Conservation (phyloP, 2,888 invertebrate genomes). For the Parthenolecanium corni region DNA sequence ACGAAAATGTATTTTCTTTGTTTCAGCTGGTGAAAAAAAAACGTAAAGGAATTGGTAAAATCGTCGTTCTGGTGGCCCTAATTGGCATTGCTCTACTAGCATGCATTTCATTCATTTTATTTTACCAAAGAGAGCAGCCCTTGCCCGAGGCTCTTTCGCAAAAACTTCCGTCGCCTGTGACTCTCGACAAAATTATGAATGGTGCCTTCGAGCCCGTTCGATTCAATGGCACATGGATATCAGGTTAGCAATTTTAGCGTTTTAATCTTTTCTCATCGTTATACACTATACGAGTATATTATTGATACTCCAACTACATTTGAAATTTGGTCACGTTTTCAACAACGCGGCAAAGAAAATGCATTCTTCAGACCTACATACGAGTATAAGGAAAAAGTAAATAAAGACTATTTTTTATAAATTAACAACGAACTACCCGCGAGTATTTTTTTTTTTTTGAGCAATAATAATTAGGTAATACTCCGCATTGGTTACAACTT, state of each 20-base stretch:
- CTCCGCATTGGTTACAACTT: no score
- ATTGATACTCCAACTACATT: no score
- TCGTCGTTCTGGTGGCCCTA: conserved; percentile 1
- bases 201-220: conserved; percentile 41
- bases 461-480: no score
- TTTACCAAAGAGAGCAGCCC: conserved; percentile 5
- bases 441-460: no score
- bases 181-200: conserved; percentile 22
- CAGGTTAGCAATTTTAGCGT: conserved; percentile 45
- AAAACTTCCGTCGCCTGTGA: conserved; percentile 1
- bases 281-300: no score
- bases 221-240: conserved; percentile 73
- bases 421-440: no score
- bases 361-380: no score
- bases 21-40: conserved; percentile 22
- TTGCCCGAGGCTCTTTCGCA: conserved; percentile 6
- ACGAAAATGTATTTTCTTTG: no score
- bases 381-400: no score
- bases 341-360: no score
- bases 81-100: conserved; percentile 14
- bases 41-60: conserved; percentile 10
- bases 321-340: no score
- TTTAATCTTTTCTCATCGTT: conserved; percentile 2
- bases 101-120: conserved; percentile 10
- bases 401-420: no score